These are phyloP conservation scores for Mastacembelus armatus DNA, from an alignment of 2,797 vertebrate genomes.

Conservation along the genomic window DNA sequence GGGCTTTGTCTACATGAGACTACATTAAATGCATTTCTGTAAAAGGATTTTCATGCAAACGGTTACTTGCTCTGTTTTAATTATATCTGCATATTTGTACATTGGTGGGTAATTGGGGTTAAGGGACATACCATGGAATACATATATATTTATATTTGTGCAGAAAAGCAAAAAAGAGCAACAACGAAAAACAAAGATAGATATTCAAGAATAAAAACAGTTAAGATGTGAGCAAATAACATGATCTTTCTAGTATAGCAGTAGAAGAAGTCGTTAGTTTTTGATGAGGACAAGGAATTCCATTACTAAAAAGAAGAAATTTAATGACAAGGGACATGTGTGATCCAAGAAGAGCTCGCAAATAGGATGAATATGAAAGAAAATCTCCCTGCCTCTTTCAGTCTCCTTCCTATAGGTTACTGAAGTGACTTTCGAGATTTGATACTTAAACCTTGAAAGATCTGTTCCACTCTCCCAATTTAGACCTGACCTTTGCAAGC, in stretches of 20 bases:
- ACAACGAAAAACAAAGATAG: neutral
- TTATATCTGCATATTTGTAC: constrained; percentile 17
- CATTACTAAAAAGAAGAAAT: constrained; percentile 52
- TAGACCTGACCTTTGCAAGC: constrained; percentile 76
- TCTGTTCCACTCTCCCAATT: constrained; percentile 63
- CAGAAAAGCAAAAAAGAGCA: constrained; percentile 4
- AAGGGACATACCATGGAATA: constrained; percentile 3
- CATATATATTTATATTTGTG: constrained; percentile 23
- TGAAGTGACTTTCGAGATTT: constrained; percentile 70
- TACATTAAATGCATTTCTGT: constrained; percentile 21
- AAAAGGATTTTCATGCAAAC: constrained; percentile 25
- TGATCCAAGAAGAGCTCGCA: constrained; percentile 18
- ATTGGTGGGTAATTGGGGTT: constrained; percentile 13
- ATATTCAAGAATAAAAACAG: constrained; percentile 34
- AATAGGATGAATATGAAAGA: constrained; percentile 26
- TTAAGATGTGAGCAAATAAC: constrained; percentile 11
- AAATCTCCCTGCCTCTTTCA: constrained; percentile 18
- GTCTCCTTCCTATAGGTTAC: constrained; percentile 32
- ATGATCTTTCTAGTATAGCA: constrained; percentile 1
- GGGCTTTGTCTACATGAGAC: constrained; percentile 49
- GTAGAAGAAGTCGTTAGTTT: constrained; percentile 55
- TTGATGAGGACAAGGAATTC: constrained; percentile 54
- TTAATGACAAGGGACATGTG: constrained; percentile 44
- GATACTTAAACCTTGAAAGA: constrained; percentile 74
- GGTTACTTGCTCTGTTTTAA: constrained; percentile 35